These are phyloP conservation scores for Noctua comes DNA, from an alignment of 2,888 invertebrate species.

Conservation along the genomic window DNA sequence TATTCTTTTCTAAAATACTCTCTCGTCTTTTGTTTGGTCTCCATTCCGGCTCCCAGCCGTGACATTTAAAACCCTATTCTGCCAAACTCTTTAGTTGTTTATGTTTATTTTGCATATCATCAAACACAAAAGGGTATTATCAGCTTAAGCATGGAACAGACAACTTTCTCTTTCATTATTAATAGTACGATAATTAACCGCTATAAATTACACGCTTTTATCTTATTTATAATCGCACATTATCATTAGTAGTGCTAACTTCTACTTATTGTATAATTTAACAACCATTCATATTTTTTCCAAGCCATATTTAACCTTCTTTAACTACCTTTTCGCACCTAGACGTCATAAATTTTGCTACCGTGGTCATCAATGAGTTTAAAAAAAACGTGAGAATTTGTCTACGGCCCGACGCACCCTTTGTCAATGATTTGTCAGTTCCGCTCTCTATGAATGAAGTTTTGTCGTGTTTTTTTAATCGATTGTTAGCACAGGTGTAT, in stretches of 20 bases:
- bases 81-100: slow-evolving; percentile 15
- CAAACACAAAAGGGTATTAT: slow-evolving; percentile 37
- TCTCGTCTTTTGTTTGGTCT: neutral
- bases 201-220: slow-evolving; percentile 44
- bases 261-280: slow-evolving; percentile 33
- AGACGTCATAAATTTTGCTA: slow-evolving; percentile 80
- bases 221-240: slow-evolving; percentile 30
- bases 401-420: slow-evolving; percentile 75
- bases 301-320: slow-evolving; percentile 56
- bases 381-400: slow-evolving; percentile 85
- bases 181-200: slow-evolving; percentile 42
- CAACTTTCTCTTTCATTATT: slow-evolving; percentile 37
- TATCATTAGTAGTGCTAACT: slow-evolving; percentile 40
- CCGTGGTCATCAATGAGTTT: slow-evolving; percentile 74
- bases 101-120: slow-evolving; percentile 7
- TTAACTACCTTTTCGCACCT: slow-evolving; percentile 73
- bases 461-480: slow-evolving; percentile 69
- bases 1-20: neutral
- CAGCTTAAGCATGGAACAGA: slow-evolving; percentile 5
- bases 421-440: slow-evolving; percentile 83
- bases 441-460: slow-evolving; percentile 82
- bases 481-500: slow-evolving; percentile 86
- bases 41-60: neutral
- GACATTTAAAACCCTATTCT: slow-evolving; percentile 24
- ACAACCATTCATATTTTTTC: slow-evolving; percentile 43